Percentiles rank a stretch among this genome's conserved stretches.
Conservation (phyloP, 2,113 vertebrate species). For the Boulengeromyrus knoepffleri region DNA sequence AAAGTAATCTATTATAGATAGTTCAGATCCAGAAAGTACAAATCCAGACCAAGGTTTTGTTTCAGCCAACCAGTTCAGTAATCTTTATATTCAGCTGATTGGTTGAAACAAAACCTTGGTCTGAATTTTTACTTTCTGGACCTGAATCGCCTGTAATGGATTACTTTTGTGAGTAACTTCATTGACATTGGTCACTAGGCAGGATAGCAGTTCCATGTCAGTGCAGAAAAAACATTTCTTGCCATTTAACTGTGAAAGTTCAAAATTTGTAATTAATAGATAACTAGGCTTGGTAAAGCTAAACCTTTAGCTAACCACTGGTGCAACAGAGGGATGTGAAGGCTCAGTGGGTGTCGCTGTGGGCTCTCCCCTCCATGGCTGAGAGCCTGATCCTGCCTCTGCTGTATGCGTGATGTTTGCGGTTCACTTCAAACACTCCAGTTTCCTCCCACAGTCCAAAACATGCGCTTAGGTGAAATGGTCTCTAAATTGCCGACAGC, state of each 20-base stretch:
- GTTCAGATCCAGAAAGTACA: no score
- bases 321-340: background rate
- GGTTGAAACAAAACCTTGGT: no score
- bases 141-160: no score
- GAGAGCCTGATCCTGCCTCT: background rate
- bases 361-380: background rate
- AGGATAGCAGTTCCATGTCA: background rate
- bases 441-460: background rate
- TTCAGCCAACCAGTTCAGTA: no score
- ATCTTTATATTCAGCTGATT: no score
- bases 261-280: background rate
- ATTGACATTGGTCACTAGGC: background rate
- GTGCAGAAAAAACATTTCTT: background rate
- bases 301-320: background rate
- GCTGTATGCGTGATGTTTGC: background rate
- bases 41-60: no score
- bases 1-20: no score
- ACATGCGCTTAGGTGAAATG: background rate
- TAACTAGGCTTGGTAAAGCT: background rate
- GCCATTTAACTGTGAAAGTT: background rate
- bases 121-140: no score
- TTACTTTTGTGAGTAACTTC: no score
- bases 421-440: background rate
- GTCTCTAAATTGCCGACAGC: background rate
- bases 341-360: background rate